Evolutionary conservation across 2,797 vertebrate genomes (phyloP).

Genomic region (Poecile montanus): DNA sequence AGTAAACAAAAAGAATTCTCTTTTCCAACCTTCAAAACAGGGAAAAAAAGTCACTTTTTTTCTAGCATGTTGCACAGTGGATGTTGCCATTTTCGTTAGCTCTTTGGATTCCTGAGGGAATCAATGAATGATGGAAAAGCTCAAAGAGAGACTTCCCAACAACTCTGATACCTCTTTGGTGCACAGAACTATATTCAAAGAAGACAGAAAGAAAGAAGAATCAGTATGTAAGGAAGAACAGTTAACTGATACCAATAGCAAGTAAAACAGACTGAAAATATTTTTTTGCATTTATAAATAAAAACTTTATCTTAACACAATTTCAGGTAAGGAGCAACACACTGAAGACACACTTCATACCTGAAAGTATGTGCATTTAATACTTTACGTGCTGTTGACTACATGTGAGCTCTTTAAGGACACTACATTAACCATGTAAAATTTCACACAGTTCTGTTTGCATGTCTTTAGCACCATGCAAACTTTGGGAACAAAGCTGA

Average conservation of each 20-base stretch:
- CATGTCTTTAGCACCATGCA: background rate
- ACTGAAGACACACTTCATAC: background rate
- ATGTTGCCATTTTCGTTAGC: background rate
- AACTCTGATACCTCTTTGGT: background rate
- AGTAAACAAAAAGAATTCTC: background rate
- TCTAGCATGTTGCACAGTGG: background rate
- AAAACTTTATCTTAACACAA: background rate
- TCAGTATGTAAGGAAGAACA: background rate
- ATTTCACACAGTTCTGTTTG: constrained; percentile 10
- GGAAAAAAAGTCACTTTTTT: accelerated
- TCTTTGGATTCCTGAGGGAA: background rate
- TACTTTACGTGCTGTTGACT: constrained; percentile 7
- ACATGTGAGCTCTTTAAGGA: background rate
- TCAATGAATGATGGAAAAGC: background rate
- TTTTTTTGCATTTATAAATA: background rate
- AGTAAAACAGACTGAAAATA: background rate
- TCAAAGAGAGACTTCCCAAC: background rate
- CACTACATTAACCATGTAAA: background rate
- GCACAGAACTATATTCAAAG: background rate
- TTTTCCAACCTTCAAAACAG: background rate
- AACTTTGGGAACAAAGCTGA: constrained; percentile 45
- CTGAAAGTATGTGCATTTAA: background rate
- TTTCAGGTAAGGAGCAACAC: background rate
- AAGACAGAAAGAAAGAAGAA: background rate
- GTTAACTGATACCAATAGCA: background rate